Evolutionary conservation across 2,888 invertebrate genomes (phyloP).

Genomic region (Glyphotaelius pellucidus): DNA sequence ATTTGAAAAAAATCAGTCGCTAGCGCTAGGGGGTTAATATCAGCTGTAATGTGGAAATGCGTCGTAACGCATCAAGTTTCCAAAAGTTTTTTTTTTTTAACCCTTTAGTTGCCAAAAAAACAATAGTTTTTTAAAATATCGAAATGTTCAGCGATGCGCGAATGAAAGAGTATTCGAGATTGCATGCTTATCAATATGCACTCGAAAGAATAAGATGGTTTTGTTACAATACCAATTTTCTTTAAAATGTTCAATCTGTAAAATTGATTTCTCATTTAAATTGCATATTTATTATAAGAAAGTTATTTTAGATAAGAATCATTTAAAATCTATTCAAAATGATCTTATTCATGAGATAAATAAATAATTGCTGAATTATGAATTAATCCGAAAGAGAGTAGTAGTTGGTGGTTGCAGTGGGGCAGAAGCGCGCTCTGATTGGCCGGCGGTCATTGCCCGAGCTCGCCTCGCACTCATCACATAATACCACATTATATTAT

Average conservation of each 20-base stretch:
- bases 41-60: no score
- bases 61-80: no score
- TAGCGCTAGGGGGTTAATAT: no score
- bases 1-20: no score
- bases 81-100: no score
- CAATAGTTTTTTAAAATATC: no score
- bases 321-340: background rate
- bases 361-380: background rate
- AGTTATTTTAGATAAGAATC: background rate
- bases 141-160: no score
- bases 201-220: no score
- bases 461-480: conserved; percentile 16
- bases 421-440: conserved; percentile 64
- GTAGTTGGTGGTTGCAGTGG: conserved; percentile 26
- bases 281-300: background rate
- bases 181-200: no score
- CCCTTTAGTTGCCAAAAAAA: no score
- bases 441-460: conserved; percentile 59
- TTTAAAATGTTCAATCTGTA: background rate
- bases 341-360: background rate
- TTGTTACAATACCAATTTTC: background rate
- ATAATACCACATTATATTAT: background rate
- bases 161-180: no score
- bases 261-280: background rate
- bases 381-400: conserved; percentile 10